Evolutionary conservation across 30 jellyfish, hydroid and myxozoan species (phyloP).

Genomic region (Pseudorhiza aurosa): DNA sequence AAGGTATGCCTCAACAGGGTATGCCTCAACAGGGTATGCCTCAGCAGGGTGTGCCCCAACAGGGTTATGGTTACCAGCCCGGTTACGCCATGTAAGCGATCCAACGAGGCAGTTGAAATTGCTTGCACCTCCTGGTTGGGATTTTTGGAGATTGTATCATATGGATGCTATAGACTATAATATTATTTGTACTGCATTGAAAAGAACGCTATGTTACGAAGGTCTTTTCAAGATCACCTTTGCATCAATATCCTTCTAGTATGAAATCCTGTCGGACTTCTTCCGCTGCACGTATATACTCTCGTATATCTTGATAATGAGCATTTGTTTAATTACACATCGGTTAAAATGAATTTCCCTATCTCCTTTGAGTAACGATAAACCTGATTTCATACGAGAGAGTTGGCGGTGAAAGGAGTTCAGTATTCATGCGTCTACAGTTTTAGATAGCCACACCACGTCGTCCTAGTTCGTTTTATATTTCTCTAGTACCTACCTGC

Average conservation of each 20-base stretch:
- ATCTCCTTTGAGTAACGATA: too few relatives aligned
- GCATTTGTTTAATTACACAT: too few relatives aligned
- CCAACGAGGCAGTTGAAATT: neutral
- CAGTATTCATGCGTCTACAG: neutral
- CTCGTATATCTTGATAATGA: too few relatives aligned
- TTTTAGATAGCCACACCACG: constrained; percentile 5
- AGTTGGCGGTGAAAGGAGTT: neutral
- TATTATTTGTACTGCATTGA: constrained; percentile 8
- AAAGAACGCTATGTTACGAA: neutral
- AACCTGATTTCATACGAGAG: neutral
- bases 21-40: constrained; percentile 62
- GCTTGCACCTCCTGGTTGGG: neutral
- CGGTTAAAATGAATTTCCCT: too few relatives aligned
- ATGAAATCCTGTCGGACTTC: neutral
- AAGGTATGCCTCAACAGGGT: constrained; percentile 58
- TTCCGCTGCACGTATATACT: too few relatives aligned
- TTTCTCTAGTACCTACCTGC: constrained; percentile 15
- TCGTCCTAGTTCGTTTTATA: constrained; percentile 38
- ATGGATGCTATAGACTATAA: constrained; percentile 43
- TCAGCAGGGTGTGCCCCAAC: constrained; percentile 59
- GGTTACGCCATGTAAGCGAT: constrained; percentile 73
- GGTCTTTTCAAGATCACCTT: neutral
- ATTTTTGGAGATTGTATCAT: constrained; percentile 51
- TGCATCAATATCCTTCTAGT: neutral
- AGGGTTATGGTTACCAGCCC: constrained; percentile 74